Percentiles rank a stretch among this genome's conserved stretches.
phyloP scores from a whole-genome alignment of 2,797 vertebrate species.

The Tokudaia muenninki region DNA sequence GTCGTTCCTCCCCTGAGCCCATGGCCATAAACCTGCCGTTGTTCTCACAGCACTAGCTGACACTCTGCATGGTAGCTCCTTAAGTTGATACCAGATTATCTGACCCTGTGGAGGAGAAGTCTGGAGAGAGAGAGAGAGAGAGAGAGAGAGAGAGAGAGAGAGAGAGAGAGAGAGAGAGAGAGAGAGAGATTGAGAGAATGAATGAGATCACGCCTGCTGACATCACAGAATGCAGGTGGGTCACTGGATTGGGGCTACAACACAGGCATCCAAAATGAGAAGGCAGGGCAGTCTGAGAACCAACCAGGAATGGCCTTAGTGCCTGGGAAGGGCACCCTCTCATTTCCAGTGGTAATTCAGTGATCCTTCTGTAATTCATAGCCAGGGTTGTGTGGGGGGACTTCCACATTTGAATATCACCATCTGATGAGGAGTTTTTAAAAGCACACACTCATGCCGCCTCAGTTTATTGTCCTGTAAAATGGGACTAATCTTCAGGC shows the following conservation, averaged over 20 bases:
- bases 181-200: neutral
- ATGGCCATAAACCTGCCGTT: neutral
- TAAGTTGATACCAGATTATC: neutral
- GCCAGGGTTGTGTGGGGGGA: neutral
- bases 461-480: constrained; percentile 12
- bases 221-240: neutral
- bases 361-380: neutral
- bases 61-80: accelerated
- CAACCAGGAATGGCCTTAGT: neutral
- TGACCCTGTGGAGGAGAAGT: neutral
- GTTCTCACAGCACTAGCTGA: neutral
- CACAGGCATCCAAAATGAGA: neutral
- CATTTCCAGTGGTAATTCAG: neutral
- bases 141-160: neutral
- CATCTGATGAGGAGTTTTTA: neutral
- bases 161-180: neutral
- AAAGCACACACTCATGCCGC: neutral
- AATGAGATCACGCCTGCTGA: neutral
- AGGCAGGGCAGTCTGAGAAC: neutral
- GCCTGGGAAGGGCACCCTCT: neutral
- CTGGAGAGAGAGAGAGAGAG: neutral
- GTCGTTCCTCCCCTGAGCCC: neutral
- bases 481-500: neutral
- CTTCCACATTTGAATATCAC: neutral
- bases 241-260: neutral